Percentiles rank a stretch among this genome's conserved stretches.
These are phyloP conservation scores for Pachypanchax playfairii DNA, from an alignment of 2,113 vertebrate genomes.

Conservation along the genomic window DNA sequence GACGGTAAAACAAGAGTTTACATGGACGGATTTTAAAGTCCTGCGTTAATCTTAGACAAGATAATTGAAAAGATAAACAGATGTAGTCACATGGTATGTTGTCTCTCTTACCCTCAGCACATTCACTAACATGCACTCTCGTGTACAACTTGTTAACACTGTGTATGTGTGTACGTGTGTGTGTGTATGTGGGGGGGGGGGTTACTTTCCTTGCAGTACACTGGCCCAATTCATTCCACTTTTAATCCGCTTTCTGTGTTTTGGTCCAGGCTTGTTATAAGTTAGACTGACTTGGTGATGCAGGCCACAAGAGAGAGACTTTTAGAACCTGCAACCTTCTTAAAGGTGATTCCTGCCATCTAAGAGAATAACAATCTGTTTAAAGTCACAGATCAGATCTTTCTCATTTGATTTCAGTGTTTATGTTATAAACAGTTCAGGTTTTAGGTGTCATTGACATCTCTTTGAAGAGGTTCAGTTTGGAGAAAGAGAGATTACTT, in stretches of 20 bases:
- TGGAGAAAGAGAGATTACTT: too few relatives aligned
- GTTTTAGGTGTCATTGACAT: too few relatives aligned
- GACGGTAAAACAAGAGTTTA: background rate
- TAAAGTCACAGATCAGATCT: background rate
- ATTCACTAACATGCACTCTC: slow-evolving; percentile 54
- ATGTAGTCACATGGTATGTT: slow-evolving; percentile 22
- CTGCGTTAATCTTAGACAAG: background rate
- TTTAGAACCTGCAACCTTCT: background rate
- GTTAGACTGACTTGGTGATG: slow-evolving; percentile 46
- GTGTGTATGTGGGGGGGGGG: slow-evolving; percentile 44
- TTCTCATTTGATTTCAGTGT: background rate
- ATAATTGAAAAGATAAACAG: background rate
- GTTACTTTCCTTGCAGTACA: slow-evolving; percentile 72
- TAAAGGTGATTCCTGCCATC: slow-evolving; percentile 1
- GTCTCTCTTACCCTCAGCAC: slow-evolving; percentile 26
- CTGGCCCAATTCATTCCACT: slow-evolving; percentile 77
- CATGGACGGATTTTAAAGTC: too few relatives aligned
- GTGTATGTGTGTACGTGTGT: slow-evolving; percentile 29
- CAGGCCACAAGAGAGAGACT: slow-evolving; percentile 22
- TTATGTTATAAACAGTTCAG: too few relatives aligned
- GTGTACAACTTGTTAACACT: slow-evolving; percentile 63
- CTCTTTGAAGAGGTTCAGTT: too few relatives aligned
- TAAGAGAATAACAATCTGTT: background rate
- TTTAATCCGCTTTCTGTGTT: slow-evolving; percentile 77
- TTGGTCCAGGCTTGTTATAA: slow-evolving; percentile 60